Conservation (phyloP, 2,113 vertebrate genomes). For the Aphyosemion australe region DNA sequence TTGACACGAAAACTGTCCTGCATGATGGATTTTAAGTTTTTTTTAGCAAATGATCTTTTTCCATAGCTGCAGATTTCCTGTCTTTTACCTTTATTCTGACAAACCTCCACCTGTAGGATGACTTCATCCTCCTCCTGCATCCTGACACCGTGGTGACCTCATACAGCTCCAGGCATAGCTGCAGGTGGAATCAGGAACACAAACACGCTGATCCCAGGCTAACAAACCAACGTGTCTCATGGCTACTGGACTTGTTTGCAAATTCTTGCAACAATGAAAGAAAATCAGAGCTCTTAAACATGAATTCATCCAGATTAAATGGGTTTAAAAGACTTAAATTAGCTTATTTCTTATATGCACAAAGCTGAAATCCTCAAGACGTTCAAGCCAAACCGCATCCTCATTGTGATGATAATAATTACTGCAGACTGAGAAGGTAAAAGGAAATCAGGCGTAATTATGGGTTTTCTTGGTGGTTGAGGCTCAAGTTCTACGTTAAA, state of each 20-base stretch:
- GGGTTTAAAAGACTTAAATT: too few species aligned
- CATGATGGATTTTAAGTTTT: too few species aligned
- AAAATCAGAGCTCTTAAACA: background rate
- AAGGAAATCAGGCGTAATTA: background rate
- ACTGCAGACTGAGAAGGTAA: background rate
- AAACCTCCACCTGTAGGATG: slow-evolving; percentile 60
- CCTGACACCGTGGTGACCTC: slow-evolving; percentile 6
- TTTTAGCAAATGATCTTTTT: too few species aligned
- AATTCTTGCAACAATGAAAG: background rate
- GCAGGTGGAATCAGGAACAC: slow-evolving; percentile 19
- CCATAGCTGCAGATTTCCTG: too few species aligned
- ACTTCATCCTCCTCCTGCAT: slow-evolving; percentile 50
- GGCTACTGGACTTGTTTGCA: background rate
- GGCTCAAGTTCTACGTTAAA: background rate
- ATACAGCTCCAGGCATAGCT: slow-evolving; percentile 11
- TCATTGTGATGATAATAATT: background rate
- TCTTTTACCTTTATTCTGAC: slow-evolving; percentile 4
- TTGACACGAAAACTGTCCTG: too few species aligned
- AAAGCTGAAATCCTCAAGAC: background rate
- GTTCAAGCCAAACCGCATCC: background rate
- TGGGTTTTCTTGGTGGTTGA: background rate
- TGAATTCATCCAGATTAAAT: too few species aligned
- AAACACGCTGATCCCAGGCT: background rate
- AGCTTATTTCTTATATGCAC: too few species aligned
- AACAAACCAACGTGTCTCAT: background rate